phyloP scores from a whole-genome alignment of 1,140 invertebrate species.

The Leptinotarsa defecta region DNA sequence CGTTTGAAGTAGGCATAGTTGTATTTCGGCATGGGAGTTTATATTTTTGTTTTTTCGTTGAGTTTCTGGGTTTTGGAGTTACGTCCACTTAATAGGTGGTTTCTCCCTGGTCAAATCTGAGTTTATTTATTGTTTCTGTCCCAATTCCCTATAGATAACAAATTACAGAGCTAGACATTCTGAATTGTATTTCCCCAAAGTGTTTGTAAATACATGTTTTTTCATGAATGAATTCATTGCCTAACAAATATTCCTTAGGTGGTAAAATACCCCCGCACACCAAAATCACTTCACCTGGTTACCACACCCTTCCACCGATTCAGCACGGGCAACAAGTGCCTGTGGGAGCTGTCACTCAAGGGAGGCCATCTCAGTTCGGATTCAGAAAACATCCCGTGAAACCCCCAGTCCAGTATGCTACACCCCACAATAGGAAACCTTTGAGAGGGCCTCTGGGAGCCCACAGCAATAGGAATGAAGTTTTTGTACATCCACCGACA shows the following conservation, averaged over 20 bases:
- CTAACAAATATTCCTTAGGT: background rate
- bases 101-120: too few species aligned
- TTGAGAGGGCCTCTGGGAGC: background rate
- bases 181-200: too few species aligned
- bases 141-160: too few species aligned
- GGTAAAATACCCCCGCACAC: background rate
- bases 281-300: background rate
- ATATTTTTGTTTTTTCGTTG: too few species aligned
- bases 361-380: constrained; percentile 12
- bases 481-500: background rate
- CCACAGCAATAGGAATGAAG: constrained; percentile 15
- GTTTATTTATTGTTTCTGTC: too few species aligned
- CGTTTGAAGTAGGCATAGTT: too few species aligned
- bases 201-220: too few species aligned
- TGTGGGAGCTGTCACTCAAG: background rate
- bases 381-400: constrained; percentile 17
- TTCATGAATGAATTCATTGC: too few species aligned
- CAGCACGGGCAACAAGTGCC: background rate
- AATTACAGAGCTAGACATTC: too few species aligned
- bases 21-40: too few species aligned
- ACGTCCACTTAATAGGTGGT: too few species aligned
- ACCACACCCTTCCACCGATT: constrained; percentile 12
- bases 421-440: constrained; percentile 17
- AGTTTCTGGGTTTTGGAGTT: too few species aligned
- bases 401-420: background rate